Base-by-base conservation (phyloP, 2,113 vertebrate species). In the Panurus biarmicus region DNA sequence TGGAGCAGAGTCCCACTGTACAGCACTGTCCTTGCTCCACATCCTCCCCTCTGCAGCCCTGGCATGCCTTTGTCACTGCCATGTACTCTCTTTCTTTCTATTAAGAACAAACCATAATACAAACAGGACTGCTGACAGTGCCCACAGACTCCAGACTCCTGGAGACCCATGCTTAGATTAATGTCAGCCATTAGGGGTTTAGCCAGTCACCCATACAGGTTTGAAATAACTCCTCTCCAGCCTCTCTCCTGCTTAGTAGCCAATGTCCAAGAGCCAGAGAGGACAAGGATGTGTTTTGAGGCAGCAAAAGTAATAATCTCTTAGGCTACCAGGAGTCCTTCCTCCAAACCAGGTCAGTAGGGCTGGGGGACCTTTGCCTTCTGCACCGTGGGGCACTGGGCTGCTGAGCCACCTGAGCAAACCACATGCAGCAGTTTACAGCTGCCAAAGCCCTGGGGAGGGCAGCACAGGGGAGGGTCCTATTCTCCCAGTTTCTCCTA, bases 311-410 rank as follows among this genome's bases (percentile, higher is more conserved):
- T 25, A 74, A 77, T 25, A 14, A 23, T 21, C 8, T 74, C 44
- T 23, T 23, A 53, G 36, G 10, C 53, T 54, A 26, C 21, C 42
- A 29, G 44, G n/a, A 47, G 35, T 78, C 19, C 18, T 82, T 85
- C 51, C 26, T 21, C 33, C 82, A 64, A 1, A 75, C 11, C 16
- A 35, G 28, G 14, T 44, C 14, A 51, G 38, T 2, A 64, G 44
- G 14, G 29, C 35, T 58, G 53, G 19, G 8, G 11, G 8, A 62
- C 8, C 44, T 85, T 87, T 4, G 1, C 24, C 12, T 29, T 48
- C 51, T 67, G 28, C 26, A 23, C 9, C 28, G 7, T 0, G 0
- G 24, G n/a, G 40, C 26, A 12, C 6, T 24, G 25, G 9, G 42
- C 8, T 4, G 2, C 60, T 74, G 33, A n/a, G 45, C 23, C 74